phyloP scores from a whole-genome alignment of 2,888 invertebrate species.

The Eretmocerus hayati region DNA sequence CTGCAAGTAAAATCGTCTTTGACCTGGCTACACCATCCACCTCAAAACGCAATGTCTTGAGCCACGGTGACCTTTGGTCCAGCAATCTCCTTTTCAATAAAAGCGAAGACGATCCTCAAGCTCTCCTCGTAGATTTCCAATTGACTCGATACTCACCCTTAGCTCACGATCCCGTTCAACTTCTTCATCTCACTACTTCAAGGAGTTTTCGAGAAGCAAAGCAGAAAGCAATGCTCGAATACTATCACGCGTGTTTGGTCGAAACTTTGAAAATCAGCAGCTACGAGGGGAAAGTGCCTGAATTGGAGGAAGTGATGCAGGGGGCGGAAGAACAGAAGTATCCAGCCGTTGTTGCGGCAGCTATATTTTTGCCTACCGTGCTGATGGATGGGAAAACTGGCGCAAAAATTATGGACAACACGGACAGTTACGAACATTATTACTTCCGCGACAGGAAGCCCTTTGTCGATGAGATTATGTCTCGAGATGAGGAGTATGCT shows the following conservation, averaged over 20 bases:
- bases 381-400: slow-evolving; percentile 31
- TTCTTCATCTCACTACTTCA: slow-evolving; percentile 7
- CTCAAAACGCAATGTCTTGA: slow-evolving; percentile 29
- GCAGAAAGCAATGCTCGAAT: slow-evolving; percentile 3
- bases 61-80: slow-evolving; percentile 19
- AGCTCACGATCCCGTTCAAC: slow-evolving; percentile 14
- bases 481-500: slow-evolving; percentile 29
- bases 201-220: slow-evolving; percentile 5
- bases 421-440: slow-evolving; percentile 24
- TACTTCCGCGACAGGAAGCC: slow-evolving; percentile 29
- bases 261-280: slow-evolving; percentile 12
- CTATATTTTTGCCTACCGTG: slow-evolving; percentile 34
- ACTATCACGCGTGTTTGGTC: slow-evolving; percentile 11
- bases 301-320: slow-evolving; percentile 32
- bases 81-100: slow-evolving; percentile 12
- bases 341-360: slow-evolving; percentile 32
- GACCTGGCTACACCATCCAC: slow-evolving; percentile 40
- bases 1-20: slow-evolving; percentile 26
- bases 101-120: background rate
- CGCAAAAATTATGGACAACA: slow-evolving; percentile 28
- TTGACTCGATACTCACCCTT: slow-evolving; percentile 13
- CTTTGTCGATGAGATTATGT: slow-evolving; percentile 29
- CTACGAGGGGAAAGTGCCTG: slow-evolving; percentile 38
- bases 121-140: slow-evolving; percentile 15
- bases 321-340: slow-evolving; percentile 37